Conservation (phyloP, 2,797 vertebrate genomes). For the Anguilla megastoma region DNA sequence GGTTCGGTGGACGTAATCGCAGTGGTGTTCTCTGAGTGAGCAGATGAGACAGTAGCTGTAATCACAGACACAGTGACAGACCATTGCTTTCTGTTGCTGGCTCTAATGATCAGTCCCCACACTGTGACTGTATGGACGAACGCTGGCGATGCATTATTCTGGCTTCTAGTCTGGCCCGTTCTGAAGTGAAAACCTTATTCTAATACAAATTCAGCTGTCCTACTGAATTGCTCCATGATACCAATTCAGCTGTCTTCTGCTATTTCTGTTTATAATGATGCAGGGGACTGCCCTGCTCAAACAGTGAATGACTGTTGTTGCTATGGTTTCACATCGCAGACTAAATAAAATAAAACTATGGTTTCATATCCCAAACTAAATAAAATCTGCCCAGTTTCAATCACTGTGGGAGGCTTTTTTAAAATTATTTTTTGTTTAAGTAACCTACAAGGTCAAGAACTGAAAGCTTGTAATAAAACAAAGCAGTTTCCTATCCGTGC, state of each 20-base stretch:
- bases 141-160: not conserved
- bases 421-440: not conserved
- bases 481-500: not conserved
- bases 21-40: not conserved
- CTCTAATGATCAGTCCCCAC: not conserved
- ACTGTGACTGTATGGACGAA: not conserved
- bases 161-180: not conserved
- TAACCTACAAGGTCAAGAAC: not conserved
- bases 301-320: not conserved
- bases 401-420: not conserved
- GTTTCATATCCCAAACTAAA: not conserved
- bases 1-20: not conserved
- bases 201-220: not conserved
- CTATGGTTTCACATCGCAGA: not conserved
- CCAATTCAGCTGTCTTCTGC: not conserved
- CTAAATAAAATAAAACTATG: not conserved
- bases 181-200: not conserved
- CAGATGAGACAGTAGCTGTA: too few species aligned
- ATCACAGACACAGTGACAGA: too few species aligned
- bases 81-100: not conserved
- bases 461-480: not conserved
- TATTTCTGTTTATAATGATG: not conserved
- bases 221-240: not conserved
- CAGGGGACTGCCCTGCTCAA: not conserved
- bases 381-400: slow-evolving; percentile 2